Evolutionary conservation across 2,797 vertebrate genomes (phyloP), one percentile per base, ranked within the genome.

Genomic region (Chelidonichthys spinosus): DNA sequence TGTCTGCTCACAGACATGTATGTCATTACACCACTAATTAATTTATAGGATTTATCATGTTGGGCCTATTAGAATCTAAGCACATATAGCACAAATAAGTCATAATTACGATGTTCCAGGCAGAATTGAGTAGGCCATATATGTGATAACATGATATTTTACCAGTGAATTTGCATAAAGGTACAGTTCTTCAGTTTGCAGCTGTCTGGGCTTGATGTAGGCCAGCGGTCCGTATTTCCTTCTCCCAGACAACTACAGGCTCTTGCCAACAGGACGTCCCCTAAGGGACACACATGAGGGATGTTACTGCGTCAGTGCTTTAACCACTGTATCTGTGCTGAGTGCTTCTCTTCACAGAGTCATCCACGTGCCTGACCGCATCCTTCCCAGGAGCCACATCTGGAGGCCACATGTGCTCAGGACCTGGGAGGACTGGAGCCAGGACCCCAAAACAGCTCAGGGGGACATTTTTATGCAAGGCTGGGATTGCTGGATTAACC

Each of bases 361-460:
- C 54, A 64, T 79, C 72, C 83, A 89, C 55, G 42, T 77, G 88
- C 78, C 85, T 32, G 53, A 80, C 76, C 44, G 32, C 84, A 85
- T 86, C 69, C 81, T 69, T 76, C 71, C 83, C 74, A 61, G 36
- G 17, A 69, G 66, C 66, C 59, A 83, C 92, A 94, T 93, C 91
- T 95, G 92, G 91, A 84, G 36, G 53, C 88, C 92, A 93, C 85
- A 90, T 94, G 94, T 87, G 72, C 70, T 83, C 5, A 63, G 76
- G 60, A 74, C 60, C 61, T 39, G 55, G 64, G 76, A 62, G 81
- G 81, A 90, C 79, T 18, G 13, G 62, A 87, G 79, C 79, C 81
- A 82, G 63, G 64, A 59, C 78, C 79, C 76, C 46, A 56, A 62
- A 85, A 82, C 73, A 77, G 87, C 85, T 88, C 78, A 81, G 72